Evolutionary conservation across 2,113 vertebrate species (phyloP).

Genomic region (Notothenia rossii): DNA sequence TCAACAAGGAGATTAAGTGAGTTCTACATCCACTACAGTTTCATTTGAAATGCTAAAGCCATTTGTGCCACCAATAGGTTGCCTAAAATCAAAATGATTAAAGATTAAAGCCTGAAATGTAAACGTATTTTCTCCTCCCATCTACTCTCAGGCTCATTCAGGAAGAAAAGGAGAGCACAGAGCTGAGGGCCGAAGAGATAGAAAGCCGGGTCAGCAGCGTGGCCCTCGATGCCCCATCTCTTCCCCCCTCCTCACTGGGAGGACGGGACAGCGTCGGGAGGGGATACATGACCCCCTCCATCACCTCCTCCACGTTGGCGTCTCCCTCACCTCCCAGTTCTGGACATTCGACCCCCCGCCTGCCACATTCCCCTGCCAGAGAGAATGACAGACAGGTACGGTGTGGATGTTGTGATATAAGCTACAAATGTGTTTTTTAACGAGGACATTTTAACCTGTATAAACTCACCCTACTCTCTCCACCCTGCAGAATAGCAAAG

Average conservation of each 20-base stretch:
- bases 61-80: background rate
- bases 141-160: conserved; percentile 87
- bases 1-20: conserved; percentile 96
- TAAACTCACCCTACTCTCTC: background rate
- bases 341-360: conserved; percentile 91
- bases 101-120: background rate
- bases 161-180: conserved; percentile 94
- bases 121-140: background rate
- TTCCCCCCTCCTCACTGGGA: conserved; percentile 85
- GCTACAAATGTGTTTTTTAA: background rate
- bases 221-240: conserved; percentile 85
- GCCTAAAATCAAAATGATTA: background rate
- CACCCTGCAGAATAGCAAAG: conserved; percentile 88
- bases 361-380: conserved; percentile 91
- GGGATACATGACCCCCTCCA: conserved; percentile 90
- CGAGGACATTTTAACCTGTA: background rate
- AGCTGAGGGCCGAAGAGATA: conserved; percentile 92
- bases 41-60: background rate
- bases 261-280: conserved; percentile 82
- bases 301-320: conserved; percentile 92
- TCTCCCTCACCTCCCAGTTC: conserved; percentile 93
- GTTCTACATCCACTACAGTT: conserved; percentile 34
- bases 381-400: conserved; percentile 88
- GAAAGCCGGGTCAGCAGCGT: conserved; percentile 92
- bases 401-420: background rate